A percentile compares a stretch with the other conserved stretches of the same genome.
phyloP scores from a whole-genome alignment of 2,113 vertebrate genomes.

The Galemys pyrenaicus region DNA sequence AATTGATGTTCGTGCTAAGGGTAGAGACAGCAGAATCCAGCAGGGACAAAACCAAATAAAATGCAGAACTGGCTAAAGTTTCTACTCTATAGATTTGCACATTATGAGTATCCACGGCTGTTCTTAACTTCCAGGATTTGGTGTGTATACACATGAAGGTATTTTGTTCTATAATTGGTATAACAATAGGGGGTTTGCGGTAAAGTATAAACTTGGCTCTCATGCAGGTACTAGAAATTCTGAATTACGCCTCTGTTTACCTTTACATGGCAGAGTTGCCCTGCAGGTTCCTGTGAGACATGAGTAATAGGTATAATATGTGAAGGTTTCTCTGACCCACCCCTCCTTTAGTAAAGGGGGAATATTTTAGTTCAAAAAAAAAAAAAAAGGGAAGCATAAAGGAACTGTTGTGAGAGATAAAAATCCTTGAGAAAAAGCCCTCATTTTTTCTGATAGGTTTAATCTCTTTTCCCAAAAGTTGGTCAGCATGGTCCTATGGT shows the following conservation, averaged over 20 bases:
- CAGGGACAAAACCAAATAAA: background rate
- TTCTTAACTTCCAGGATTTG: background rate
- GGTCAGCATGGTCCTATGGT: background rate
- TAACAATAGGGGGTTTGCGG: background rate
- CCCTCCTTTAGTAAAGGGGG: slow-evolving; percentile 4
- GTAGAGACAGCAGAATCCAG: background rate
- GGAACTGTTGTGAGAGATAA: background rate
- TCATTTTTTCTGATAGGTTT: slow-evolving; percentile 27
- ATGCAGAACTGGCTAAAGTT: background rate
- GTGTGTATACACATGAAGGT: background rate
- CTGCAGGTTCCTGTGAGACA: slow-evolving; percentile 43
- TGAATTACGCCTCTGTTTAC: slow-evolving; percentile 13
- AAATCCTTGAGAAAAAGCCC: slow-evolving; percentile 18
- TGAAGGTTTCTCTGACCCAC: slow-evolving; percentile 8
- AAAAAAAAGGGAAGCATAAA: background rate
- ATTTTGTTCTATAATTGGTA: background rate
- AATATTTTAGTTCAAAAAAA: slow-evolving; percentile 43
- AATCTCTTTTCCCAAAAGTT: background rate
- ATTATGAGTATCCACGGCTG: background rate
- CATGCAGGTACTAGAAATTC: slow-evolving; percentile 23
- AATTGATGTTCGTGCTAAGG: background rate
- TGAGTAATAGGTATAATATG: slow-evolving; percentile 10
- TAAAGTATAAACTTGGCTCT: slow-evolving; percentile 7
- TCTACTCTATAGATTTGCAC: background rate
- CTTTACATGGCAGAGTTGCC: background rate